These are phyloP conservation scores for Polyodon spathula DNA, from an alignment of 2,113 vertebrate species.

Conservation along the genomic window DNA sequence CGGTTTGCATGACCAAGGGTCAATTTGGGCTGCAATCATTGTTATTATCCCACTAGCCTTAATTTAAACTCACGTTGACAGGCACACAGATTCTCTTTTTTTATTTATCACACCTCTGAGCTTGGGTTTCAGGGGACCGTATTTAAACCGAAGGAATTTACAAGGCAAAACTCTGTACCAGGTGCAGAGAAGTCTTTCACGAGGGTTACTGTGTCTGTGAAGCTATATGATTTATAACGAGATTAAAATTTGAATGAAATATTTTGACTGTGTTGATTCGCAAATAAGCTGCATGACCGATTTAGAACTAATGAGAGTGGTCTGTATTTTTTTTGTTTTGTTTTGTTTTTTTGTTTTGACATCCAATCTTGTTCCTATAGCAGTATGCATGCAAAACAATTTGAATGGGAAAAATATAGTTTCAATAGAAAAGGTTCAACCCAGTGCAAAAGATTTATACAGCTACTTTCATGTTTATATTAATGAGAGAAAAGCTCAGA, in stretches of 20 bases:
- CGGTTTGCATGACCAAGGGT: slow-evolving; percentile 47
- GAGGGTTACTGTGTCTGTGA: slow-evolving; percentile 44
- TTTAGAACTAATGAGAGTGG: slow-evolving; percentile 52
- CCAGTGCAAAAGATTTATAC: slow-evolving; percentile 8
- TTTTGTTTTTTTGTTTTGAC: slow-evolving; percentile 33
- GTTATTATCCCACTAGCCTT: slow-evolving; percentile 48
- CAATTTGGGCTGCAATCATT: slow-evolving; percentile 47
- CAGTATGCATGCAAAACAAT: slow-evolving; percentile 16
- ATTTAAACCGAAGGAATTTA: slow-evolving; percentile 68
- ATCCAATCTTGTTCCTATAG: slow-evolving; percentile 21
- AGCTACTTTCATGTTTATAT: background rate
- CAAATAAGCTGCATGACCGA: slow-evolving; percentile 59
- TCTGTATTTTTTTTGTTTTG: slow-evolving; percentile 37
- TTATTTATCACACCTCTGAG: slow-evolving; percentile 41
- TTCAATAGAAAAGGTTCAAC: slow-evolving; percentile 14
- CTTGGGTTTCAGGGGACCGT: slow-evolving; percentile 46
- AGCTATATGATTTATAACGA: slow-evolving; percentile 58
- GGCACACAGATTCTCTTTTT: slow-evolving; percentile 68
- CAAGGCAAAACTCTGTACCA: slow-evolving; percentile 77
- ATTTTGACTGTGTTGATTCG: slow-evolving; percentile 44
- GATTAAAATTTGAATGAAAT: slow-evolving; percentile 63
- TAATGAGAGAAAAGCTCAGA: background rate
- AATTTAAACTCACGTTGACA: slow-evolving; percentile 82
- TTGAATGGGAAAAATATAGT: slow-evolving; percentile 7
- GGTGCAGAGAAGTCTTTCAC: slow-evolving; percentile 65